These are phyloP conservation scores for Sycophila texana DNA, from an alignment of 2,888 invertebrate genomes.

Conservation along the genomic window DNA sequence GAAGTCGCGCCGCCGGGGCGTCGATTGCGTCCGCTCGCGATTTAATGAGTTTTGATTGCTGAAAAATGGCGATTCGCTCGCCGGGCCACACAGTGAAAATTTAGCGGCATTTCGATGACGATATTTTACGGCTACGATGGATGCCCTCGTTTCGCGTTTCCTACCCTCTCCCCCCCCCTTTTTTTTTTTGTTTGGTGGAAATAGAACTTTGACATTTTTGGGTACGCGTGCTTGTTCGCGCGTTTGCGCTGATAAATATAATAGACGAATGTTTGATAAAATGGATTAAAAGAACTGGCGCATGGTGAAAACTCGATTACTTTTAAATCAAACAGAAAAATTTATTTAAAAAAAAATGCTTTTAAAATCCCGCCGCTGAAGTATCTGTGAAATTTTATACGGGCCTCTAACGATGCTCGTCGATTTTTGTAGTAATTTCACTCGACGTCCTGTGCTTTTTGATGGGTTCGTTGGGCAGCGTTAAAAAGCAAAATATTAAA, in stretches of 20 bases:
- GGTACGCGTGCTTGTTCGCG: background rate
- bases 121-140: background rate
- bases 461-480: background rate
- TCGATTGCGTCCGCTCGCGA: constrained; percentile 13
- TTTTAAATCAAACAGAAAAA: constrained; percentile 18
- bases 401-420: background rate
- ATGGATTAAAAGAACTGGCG: constrained; percentile 41
- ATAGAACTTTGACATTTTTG: background rate
- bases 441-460: background rate
- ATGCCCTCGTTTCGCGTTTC: background rate
- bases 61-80: constrained; percentile 25
- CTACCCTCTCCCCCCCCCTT: no score
- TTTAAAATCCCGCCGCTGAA: constrained; percentile 14
- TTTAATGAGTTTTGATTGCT: constrained; percentile 53
- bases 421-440: constrained; percentile 28
- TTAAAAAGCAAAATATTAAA: no score
- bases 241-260: constrained; percentile 22
- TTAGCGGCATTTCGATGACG: constrained; percentile 24
- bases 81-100: constrained; percentile 21
- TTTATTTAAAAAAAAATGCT: background rate
- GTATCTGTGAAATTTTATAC: constrained; percentile 17
- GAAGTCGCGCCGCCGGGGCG: background rate
- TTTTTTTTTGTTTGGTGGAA: constrained; percentile 1
- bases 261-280: constrained; percentile 45
- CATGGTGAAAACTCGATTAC: constrained; percentile 28